Conservation (phyloP, 2,888 invertebrate genomes). For the Anodontia alba region DNA sequence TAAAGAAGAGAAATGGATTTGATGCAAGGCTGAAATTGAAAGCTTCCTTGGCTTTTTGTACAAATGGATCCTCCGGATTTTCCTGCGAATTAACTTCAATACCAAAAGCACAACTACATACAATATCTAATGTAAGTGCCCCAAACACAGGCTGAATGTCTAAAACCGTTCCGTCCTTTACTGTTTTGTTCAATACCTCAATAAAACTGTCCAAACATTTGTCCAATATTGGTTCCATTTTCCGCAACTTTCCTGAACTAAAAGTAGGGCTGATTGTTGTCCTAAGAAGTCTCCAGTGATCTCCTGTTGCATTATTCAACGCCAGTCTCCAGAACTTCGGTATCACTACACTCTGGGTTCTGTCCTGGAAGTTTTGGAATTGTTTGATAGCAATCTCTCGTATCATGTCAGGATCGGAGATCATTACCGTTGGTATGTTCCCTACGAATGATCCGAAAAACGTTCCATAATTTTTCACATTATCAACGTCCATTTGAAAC, state of each 20-base stretch:
- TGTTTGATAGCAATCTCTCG: slow-evolving; percentile 61
- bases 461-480: slow-evolving; percentile 53
- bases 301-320: slow-evolving; percentile 35
- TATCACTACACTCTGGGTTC: slow-evolving; percentile 40
- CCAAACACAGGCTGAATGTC: slow-evolving; percentile 51
- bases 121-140: slow-evolving; percentile 65
- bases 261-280: slow-evolving; percentile 49
- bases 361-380: slow-evolving; percentile 50
- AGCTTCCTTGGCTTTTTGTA: slow-evolving; percentile 45
- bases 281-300: slow-evolving; percentile 53
- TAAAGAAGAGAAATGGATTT: slow-evolving; percentile 33
- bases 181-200: slow-evolving; percentile 18
- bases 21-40: slow-evolving; percentile 43
- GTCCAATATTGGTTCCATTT: slow-evolving; percentile 43
- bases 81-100: slow-evolving; percentile 58
- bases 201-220: slow-evolving; percentile 33
- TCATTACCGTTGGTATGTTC: slow-evolving; percentile 48
- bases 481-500: slow-evolving; percentile 49
- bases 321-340: slow-evolving; percentile 47
- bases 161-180: not conserved
- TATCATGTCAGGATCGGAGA: slow-evolving; percentile 63
- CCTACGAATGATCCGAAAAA: slow-evolving; percentile 54
- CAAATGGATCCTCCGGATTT: slow-evolving; percentile 54
- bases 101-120: slow-evolving; percentile 65
- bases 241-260: slow-evolving; percentile 50